Conservation (phyloP, 2,888 invertebrate species). For the Athrips mouffetella region DNA sequence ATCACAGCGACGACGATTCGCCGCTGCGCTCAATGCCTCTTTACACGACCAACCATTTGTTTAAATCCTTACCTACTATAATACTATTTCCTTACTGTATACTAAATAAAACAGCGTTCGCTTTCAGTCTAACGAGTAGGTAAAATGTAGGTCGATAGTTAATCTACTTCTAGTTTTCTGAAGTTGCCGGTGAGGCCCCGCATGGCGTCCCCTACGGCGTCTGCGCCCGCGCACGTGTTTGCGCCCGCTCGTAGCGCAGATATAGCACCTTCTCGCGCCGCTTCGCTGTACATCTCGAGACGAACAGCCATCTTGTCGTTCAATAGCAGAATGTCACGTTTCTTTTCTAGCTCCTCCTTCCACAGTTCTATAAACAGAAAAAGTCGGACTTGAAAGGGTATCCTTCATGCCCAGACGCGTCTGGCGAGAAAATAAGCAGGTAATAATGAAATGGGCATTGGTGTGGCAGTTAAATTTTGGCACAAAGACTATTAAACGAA, state of each 20-base stretch:
- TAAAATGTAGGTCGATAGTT: slow-evolving; percentile 19
- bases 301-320: slow-evolving; percentile 85
- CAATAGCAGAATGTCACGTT: slow-evolving; percentile 78
- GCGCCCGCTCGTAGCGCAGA: slow-evolving; percentile 82
- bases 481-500: too few species aligned
- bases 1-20: too few species aligned
- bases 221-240: slow-evolving; percentile 78
- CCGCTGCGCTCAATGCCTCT: too few species aligned
- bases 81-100: neutral
- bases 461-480: too few species aligned
- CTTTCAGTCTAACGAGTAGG: slow-evolving; percentile 13
- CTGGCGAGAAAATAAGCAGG: too few species aligned
- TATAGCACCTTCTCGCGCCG: slow-evolving; percentile 85
- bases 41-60: neutral
- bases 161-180: slow-evolving; percentile 88
- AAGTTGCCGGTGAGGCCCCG: slow-evolving; percentile 87
- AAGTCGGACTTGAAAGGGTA: neutral
- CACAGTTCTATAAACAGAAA: slow-evolving; percentile 75
- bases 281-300: slow-evolving; percentile 83
- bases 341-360: slow-evolving; percentile 81
- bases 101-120: neutral
- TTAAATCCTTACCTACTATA: neutral
- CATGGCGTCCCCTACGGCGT: slow-evolving; percentile 81
- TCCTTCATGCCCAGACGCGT: neutral
- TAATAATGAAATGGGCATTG: too few species aligned